phyloP scores from a whole-genome alignment of 2,888 invertebrate genomes.

The Leptinotarsa juncta region DNA sequence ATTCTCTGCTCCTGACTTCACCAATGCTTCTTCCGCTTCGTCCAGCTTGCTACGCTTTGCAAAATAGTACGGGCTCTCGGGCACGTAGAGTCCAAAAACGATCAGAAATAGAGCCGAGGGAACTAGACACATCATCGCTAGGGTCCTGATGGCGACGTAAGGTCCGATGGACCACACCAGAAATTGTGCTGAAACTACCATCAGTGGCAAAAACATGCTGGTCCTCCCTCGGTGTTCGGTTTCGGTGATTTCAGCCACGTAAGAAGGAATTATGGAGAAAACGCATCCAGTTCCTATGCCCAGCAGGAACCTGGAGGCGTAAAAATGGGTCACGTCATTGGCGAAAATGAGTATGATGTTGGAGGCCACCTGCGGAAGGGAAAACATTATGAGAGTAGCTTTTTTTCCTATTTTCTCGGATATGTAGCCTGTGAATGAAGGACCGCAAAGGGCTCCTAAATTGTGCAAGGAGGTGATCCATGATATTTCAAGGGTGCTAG shows the following conservation, averaged over 20 bases:
- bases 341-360: constrained; percentile 50
- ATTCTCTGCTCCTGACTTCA: constrained; percentile 66
- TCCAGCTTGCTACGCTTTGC: constrained; percentile 59
- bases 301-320: constrained; percentile 70
- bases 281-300: constrained; percentile 77
- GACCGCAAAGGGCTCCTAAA: constrained; percentile 52
- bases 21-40: constrained; percentile 75
- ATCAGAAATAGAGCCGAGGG: constrained; percentile 48
- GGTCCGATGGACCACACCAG: constrained; percentile 48
- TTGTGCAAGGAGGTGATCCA: constrained; percentile 53
- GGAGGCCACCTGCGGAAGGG: constrained; percentile 73
- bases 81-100: constrained; percentile 45
- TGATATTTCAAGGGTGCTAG: constrained; percentile 48
- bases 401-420: constrained; percentile 71
- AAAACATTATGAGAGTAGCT: constrained; percentile 73
- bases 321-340: constrained; percentile 53
- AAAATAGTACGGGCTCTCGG: constrained; percentile 52
- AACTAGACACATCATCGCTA: constrained; percentile 45
- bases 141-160: constrained; percentile 44
- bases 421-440: constrained; percentile 47
- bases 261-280: constrained; percentile 83
- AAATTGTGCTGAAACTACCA: constrained; percentile 43
- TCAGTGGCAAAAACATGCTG: constrained; percentile 45
- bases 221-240: constrained; percentile 76
- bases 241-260: constrained; percentile 87